phyloP scores from a whole-genome alignment of 1,140 invertebrate species.

The Stenopsyche tienmushanensis region DNA sequence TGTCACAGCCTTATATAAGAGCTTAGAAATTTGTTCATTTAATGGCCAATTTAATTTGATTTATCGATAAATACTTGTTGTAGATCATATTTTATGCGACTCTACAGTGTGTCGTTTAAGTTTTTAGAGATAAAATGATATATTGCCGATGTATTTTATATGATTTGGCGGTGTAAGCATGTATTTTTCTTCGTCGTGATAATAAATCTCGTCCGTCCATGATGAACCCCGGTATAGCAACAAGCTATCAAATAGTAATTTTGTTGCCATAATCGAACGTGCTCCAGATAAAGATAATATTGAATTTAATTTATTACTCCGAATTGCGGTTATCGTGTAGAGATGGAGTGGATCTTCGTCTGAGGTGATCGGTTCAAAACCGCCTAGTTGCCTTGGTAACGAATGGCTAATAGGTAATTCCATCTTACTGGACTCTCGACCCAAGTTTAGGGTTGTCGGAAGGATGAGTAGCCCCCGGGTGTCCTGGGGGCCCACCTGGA shows the following conservation, averaged over 20 bases:
- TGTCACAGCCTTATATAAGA: not conserved
- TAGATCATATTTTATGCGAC: too few species aligned
- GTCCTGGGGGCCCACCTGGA: not conserved
- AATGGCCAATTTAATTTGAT: too few species aligned
- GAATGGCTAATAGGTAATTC: constrained; percentile 41
- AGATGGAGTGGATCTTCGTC: constrained; percentile 10
- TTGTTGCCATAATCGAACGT: not conserved
- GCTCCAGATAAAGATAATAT: not conserved
- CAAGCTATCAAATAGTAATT: not conserved
- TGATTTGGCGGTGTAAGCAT: too few species aligned
- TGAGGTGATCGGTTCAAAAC: constrained; percentile 26
- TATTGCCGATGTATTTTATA: too few species aligned
- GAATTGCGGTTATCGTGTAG: not conserved
- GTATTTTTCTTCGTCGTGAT: not conserved
- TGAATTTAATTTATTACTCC: constrained; percentile 5
- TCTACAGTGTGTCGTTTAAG: too few species aligned
- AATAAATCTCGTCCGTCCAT: too few species aligned
- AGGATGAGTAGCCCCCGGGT: not conserved
- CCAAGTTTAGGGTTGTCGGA: constrained; percentile 31
- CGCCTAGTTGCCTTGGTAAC: constrained; percentile 39
- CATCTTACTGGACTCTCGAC: constrained; percentile 39
- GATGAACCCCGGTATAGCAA: too few species aligned
- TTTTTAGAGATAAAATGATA: too few species aligned
- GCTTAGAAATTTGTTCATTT: too few species aligned
- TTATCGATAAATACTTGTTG: too few species aligned